Percentiles rank a stretch among this genome's conserved stretches.
phyloP scores from a whole-genome alignment of 1,140 invertebrate species.

The Aphelinus certus region DNA sequence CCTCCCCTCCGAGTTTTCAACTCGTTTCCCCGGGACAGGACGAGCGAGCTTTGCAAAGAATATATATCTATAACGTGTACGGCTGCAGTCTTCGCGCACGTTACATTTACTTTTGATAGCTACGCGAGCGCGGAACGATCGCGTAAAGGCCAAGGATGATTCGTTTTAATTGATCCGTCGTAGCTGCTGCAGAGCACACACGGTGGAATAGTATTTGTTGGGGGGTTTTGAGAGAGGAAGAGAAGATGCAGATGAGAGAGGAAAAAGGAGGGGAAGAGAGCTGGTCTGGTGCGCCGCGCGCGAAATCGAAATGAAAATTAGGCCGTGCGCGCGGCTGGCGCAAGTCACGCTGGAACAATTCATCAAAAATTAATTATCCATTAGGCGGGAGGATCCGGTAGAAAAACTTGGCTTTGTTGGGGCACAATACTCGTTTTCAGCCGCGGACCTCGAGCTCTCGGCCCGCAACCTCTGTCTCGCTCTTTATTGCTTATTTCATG shows the following conservation, averaged over 20 bases:
- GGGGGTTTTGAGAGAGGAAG: constrained; percentile 13
- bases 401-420: constrained; percentile 62
- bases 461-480: too few species aligned
- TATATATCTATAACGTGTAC: neutral
- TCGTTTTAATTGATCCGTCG: too few species aligned
- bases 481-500: too few species aligned
- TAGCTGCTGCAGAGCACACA: too few species aligned
- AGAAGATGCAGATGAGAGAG: constrained; percentile 4
- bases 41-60: too few species aligned
- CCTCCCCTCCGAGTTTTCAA: neutral
- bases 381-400: constrained; percentile 56
- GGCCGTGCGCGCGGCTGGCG: constrained; percentile 46
- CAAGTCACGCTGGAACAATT: constrained; percentile 58
- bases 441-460: constrained; percentile 17
- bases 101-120: too few species aligned
- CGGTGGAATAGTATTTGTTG: too few species aligned
- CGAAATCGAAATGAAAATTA: constrained; percentile 61
- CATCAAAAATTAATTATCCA: constrained; percentile 65
- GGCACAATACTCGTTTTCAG: constrained; percentile 50
- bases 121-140: too few species aligned
- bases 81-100: neutral
- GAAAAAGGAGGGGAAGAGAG: neutral
- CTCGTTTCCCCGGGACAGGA: too few species aligned
- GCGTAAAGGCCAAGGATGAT: too few species aligned
- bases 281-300: constrained; percentile 45